Base-by-base conservation (phyloP, 2,797 vertebrate species). In the Pseudochirops cupreus region DNA sequence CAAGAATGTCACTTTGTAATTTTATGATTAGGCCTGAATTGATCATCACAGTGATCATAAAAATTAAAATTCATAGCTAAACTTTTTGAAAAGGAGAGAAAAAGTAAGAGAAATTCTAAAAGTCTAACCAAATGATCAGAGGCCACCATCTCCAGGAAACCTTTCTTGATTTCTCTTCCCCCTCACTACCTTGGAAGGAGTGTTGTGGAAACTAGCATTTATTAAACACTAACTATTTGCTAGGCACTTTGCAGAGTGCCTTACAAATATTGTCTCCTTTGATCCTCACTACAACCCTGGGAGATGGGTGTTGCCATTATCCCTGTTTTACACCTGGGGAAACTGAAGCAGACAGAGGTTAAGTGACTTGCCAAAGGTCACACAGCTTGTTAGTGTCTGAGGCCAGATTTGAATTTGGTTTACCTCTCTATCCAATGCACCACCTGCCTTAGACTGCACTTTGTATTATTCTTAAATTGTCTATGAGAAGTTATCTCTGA, bases 1-100 rank as follows among this genome's bases (percentile, higher is more conserved):
- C 82, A 94, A 46, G 12, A 33, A 53, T 46, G 67, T 94, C 58
- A 12, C 46, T 58, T 74, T 62, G 28, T 59, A 89, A 59, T 3
- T 28, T 87, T 57, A n/a, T 92, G 93, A n/a, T 90, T 52, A 4
- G 82, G 54, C 24, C 16, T 50, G 12, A 92, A 91, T 82, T 82
- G 55, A 90, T 57, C 12, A 94, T 24, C 3, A 52, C 58, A 91
- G 90, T 54, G 53, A 12, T 54, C 1, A 54, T 54, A 54, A 54
- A 54, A 54, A 54, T 90, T 58, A 74, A 93, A 33, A 92, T n/a
- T 11, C 14, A 29, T n/a, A 91, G 53, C 26, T 56, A 91, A 91
- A 55, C 28, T 91, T 31, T 96, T 90, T 46, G 94, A 54, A 95
- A 93, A 93, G 92, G 82, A 56, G 58, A 46, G 9, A 21, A 3